Evolutionary conservation across 2,888 invertebrate species (phyloP).

Genomic region (Candidula unifasciata): DNA sequence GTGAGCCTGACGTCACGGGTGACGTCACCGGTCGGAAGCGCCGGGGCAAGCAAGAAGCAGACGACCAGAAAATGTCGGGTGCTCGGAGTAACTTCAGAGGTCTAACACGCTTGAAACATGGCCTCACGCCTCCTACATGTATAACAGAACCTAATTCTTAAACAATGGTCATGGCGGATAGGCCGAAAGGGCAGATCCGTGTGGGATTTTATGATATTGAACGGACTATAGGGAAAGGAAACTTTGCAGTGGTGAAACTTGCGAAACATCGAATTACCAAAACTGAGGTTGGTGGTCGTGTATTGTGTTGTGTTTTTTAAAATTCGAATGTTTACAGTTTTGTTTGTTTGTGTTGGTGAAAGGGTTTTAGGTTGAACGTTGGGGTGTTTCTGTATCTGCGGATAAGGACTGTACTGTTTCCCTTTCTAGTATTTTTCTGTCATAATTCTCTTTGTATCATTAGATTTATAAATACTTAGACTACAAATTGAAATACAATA

Average conservation of each 20-base stretch:
- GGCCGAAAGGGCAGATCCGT: conserved; percentile 64
- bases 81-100: conserved; percentile 52
- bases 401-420: too few species aligned
- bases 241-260: conserved; percentile 98
- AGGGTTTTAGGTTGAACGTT: background rate
- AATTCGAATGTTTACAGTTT: background rate
- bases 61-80: conserved; percentile 54
- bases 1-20: conserved; percentile 58
- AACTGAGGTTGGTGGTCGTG: conserved; percentile 88
- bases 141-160: conserved; percentile 46
- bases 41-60: conserved; percentile 57
- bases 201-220: conserved; percentile 98
- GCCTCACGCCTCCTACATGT: conserved; percentile 47
- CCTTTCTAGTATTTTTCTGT: background rate
- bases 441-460: too few species aligned
- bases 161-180: conserved; percentile 57
- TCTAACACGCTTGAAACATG: conserved; percentile 56
- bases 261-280: conserved; percentile 98
- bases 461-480: too few species aligned
- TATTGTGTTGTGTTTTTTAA: conserved; percentile 18
- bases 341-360: background rate
- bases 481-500: too few species aligned
- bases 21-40: conserved; percentile 55
- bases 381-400: background rate
- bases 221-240: conserved; percentile 98